Percentiles rank a stretch among this genome's conserved stretches.
Evolutionary conservation across 2,113 vertebrate genomes (phyloP).

Genomic region (Rhinolophus ferrumequinum): DNA sequence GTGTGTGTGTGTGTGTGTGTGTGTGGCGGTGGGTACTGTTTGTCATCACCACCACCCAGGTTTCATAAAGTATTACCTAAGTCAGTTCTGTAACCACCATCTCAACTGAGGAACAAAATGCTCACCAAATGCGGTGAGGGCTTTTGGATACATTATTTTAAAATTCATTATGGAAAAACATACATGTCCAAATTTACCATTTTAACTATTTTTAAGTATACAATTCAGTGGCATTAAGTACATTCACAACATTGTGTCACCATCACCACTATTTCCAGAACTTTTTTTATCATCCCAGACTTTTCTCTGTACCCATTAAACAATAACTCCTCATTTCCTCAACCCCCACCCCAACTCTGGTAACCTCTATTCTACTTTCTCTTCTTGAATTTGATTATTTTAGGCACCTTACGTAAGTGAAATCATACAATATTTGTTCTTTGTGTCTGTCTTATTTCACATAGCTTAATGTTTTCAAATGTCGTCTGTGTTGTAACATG

Average conservation of each 20-base stretch:
- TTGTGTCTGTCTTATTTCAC: not conserved
- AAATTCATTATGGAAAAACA: not conserved
- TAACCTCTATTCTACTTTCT: not conserved
- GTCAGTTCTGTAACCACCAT: not conserved
- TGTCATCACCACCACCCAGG: not conserved
- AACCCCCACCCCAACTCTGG: not conserved
- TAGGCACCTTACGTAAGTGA: not conserved
- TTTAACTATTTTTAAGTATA: not conserved
- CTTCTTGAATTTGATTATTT: not conserved
- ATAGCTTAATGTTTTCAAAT: not conserved
- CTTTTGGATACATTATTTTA: conserved; percentile 1
- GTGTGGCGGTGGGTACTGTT: not conserved
- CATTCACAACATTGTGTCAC: not conserved
- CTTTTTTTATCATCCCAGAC: not conserved
- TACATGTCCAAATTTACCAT: not conserved
- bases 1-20: not conserved
- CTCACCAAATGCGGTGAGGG: not conserved
- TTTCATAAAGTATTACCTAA: not conserved
- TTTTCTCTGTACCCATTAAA: not conserved
- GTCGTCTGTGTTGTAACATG: not conserved
- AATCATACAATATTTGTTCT: not conserved
- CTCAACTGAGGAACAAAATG: not conserved
- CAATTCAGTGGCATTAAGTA: not conserved
- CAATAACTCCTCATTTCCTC: not conserved
- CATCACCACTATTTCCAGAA: not conserved